phyloP scores from a whole-genome alignment of 2,113 vertebrate genomes.

The Microtus ochrogaster region DNA sequence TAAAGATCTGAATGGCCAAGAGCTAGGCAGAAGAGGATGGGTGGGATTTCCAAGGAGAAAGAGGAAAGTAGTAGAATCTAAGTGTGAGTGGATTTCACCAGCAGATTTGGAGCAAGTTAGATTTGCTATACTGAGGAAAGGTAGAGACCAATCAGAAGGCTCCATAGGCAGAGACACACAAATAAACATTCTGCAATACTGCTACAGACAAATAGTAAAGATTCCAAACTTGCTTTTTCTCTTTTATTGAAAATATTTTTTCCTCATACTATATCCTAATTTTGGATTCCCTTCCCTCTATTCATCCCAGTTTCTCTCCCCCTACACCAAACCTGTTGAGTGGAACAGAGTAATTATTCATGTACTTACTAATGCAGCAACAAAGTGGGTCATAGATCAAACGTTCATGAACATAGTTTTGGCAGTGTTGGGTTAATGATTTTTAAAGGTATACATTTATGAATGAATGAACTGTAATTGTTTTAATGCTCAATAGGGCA shows the following conservation, averaged over 20 bases:
- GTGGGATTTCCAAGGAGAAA: background rate
- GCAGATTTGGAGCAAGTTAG: background rate
- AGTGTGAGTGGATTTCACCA: background rate
- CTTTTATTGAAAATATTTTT: background rate
- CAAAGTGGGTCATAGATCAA: background rate
- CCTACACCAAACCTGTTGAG: background rate
- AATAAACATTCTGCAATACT: background rate
- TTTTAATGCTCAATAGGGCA: background rate
- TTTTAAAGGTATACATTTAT: slow-evolving; percentile 2
- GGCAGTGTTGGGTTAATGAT: background rate
- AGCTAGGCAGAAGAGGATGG: background rate
- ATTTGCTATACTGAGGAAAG: background rate
- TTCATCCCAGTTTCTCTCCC: background rate
- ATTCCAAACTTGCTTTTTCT: background rate
- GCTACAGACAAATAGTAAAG: background rate
- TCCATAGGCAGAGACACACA: background rate
- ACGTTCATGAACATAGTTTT: background rate
- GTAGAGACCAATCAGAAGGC: background rate
- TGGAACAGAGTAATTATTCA: background rate
- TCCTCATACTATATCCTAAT: background rate
- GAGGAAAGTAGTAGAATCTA: background rate
- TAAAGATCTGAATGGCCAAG: background rate
- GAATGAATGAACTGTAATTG: background rate
- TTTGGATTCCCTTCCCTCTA: background rate
- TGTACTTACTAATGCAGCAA: no score